A percentile compares a stretch with the other conserved stretches of the same genome.
Conservation (phyloP, 2,797 vertebrate species). For the Artibeus jamaicensis region DNA sequence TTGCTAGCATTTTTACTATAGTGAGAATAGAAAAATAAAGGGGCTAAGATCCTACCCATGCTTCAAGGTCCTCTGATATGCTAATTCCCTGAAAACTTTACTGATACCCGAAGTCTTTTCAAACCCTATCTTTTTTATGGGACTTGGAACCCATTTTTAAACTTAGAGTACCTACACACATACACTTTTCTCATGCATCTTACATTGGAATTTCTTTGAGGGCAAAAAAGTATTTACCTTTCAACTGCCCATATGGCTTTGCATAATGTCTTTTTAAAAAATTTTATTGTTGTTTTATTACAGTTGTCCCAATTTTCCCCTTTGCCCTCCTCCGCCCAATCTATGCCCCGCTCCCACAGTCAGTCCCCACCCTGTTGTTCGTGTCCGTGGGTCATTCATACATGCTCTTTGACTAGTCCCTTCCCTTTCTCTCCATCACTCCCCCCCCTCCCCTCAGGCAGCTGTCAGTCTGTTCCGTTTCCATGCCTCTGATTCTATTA, state of each 20-base stretch:
- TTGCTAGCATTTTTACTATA: not conserved
- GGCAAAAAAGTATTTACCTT: slow-evolving; percentile 19
- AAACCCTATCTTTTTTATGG: not conserved
- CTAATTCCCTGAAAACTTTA: slow-evolving; percentile 18
- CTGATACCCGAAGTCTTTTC: not conserved
- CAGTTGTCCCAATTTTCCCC: too few species aligned
- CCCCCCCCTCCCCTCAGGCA: too few species aligned
- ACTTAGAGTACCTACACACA: not conserved
- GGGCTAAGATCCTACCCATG: not conserved
- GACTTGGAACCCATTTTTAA: slow-evolving; percentile 22
- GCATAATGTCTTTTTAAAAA: not conserved
- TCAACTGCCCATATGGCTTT: not conserved
- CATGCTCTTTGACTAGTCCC: too few species aligned
- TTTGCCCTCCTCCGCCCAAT: too few species aligned
- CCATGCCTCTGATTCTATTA: too few species aligned
- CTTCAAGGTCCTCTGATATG: slow-evolving; percentile 21
- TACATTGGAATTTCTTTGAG: not conserved
- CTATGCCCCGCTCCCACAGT: too few species aligned
- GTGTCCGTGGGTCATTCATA: too few species aligned
- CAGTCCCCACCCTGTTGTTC: too few species aligned
- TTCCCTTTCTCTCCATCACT: too few species aligned
- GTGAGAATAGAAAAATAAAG: slow-evolving; percentile 15
- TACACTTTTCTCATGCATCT: not conserved
- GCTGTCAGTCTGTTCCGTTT: too few species aligned
- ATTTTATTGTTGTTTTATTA: too few species aligned